Conservation (phyloP, 2,888 invertebrate species). For the Nephrotoma flavescens region DNA sequence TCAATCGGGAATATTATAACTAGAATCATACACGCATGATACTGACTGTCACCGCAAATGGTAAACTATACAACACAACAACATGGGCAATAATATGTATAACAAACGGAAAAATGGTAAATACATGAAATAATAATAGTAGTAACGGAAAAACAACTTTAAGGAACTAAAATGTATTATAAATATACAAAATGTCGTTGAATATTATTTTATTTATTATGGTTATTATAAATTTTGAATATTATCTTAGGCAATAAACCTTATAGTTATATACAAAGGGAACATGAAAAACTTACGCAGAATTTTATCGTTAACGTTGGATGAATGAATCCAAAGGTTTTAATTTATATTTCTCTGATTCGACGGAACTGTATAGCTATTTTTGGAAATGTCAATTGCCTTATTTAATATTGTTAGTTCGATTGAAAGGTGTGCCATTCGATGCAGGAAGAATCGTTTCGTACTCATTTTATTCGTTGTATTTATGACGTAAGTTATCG, state of each 20-base stretch:
- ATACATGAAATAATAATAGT: not conserved
- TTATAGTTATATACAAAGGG: not conserved
- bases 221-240: slow-evolving; percentile 8
- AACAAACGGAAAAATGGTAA: not conserved
- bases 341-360: not conserved
- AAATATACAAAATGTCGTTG: not conserved
- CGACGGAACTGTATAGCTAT: not conserved
- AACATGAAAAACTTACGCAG: not conserved
- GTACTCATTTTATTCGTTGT: too few relatives aligned
- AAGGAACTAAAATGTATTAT: not conserved
- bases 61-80: not conserved
- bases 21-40: slow-evolving; percentile 24
- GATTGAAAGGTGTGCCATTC: too few relatives aligned
- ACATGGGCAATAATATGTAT: not conserved
- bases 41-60: slow-evolving; percentile 28
- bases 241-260: slow-evolving; percentile 9
- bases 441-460: too few relatives aligned
- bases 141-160: not conserved
- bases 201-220: not conserved
- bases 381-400: not conserved
- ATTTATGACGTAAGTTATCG: too few relatives aligned
- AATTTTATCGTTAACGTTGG: not conserved
- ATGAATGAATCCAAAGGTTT: not conserved
- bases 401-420: too few relatives aligned
- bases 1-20: not conserved